These are phyloP conservation scores for Clytia hemisphaerica DNA, from an alignment of 30 jellyfish, hydroid and myxozoan genomes.

Conservation along the genomic window DNA sequence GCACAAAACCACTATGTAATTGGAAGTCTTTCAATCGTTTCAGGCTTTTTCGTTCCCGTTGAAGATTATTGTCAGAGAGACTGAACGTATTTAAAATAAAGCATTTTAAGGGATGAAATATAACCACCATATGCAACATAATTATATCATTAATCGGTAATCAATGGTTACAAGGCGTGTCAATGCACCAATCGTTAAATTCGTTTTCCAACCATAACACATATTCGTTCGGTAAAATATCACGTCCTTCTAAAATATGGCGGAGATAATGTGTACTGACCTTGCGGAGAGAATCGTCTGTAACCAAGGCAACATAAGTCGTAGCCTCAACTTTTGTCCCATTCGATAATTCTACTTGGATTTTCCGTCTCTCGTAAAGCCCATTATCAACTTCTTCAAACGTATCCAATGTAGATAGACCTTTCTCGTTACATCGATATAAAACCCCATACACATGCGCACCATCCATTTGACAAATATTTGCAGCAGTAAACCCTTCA, in stretches of 20 bases:
- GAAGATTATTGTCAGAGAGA: too few relatives aligned
- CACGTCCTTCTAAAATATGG: conserved; percentile 58
- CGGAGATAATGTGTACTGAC: conserved; percentile 41
- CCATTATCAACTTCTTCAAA: conserved; percentile 63
- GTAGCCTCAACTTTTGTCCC: conserved; percentile 28
- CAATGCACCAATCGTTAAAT: conserved; percentile 28
- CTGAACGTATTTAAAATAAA: too few relatives aligned
- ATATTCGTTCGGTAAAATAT: conserved; percentile 55
- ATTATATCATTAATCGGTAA: too few relatives aligned
- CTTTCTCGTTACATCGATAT: conserved; percentile 42
- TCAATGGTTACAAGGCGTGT: too few relatives aligned
- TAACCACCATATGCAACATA: too few relatives aligned
- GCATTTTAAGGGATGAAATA: too few relatives aligned
- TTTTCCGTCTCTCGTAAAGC: conserved; percentile 29
- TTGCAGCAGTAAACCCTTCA: conserved; percentile 72
- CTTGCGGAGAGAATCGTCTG: conserved; percentile 17
- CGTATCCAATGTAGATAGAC: conserved; percentile 32
- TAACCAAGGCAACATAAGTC: conserved; percentile 43
- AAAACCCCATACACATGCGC: conserved; percentile 61
- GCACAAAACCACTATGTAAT: too few relatives aligned
- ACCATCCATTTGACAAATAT: conserved; percentile 22
- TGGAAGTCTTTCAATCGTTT: too few relatives aligned
- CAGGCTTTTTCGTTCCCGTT: too few relatives aligned
- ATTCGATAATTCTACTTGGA: conserved; percentile 9
- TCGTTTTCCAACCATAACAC: conserved; percentile 26